Evolutionary conservation across 2,113 vertebrate species (phyloP).

Genomic region (Corythaixoides concolor): DNA sequence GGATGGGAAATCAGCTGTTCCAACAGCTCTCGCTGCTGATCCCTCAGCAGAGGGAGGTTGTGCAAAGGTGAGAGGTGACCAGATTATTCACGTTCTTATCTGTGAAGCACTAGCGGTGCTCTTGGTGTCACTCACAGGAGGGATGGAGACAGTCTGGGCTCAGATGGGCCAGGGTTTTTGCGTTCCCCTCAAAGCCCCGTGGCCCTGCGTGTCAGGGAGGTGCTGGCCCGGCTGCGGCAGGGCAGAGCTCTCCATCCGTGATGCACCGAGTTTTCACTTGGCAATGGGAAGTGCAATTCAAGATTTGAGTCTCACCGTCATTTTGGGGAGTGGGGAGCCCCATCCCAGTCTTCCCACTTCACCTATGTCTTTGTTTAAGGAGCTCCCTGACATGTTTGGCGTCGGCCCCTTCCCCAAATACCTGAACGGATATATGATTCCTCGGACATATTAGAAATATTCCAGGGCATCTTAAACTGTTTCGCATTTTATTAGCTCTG

Average conservation of each 20-base stretch:
- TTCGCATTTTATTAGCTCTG: not conserved
- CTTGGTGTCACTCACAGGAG: not conserved
- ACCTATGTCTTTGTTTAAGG: not conserved
- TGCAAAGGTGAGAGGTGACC: not conserved
- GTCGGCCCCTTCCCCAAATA: not conserved
- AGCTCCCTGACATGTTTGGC: not conserved
- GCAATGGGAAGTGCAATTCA: not conserved
- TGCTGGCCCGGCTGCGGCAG: not conserved
- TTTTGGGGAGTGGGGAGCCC: not conserved
- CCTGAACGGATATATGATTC: not conserved
- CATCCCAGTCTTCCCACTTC: not conserved
- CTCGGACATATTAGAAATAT: not conserved
- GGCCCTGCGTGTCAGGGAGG: not conserved
- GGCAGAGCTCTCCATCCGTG: not conserved
- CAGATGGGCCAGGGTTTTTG: fast-evolving
- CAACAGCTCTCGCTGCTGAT: fast-evolving
- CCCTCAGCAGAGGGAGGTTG: not conserved
- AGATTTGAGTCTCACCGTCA: not conserved
- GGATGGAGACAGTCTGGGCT: not conserved
- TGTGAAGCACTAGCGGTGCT: not conserved
- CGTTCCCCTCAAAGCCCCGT: fast-evolving
- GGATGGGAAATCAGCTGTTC: not conserved
- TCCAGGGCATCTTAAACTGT: slow-evolving; percentile 25
- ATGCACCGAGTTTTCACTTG: not conserved
- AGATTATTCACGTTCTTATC: not conserved